These are phyloP conservation scores for Diaphora mendica DNA, from an alignment of 2,888 invertebrate species.

Conservation along the genomic window DNA sequence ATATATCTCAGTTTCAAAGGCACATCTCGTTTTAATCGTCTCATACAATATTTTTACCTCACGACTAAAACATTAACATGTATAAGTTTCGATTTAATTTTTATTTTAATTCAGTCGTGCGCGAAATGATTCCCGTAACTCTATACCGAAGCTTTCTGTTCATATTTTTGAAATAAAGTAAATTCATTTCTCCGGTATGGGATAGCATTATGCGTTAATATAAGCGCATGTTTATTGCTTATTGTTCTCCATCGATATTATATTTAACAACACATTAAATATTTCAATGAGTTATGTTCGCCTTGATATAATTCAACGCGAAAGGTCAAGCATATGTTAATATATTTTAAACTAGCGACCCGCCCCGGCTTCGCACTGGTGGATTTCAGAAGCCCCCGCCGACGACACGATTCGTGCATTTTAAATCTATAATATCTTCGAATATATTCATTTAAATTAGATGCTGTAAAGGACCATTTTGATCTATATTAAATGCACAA, in stretches of 20 bases:
- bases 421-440: too few species aligned
- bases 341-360: constrained; percentile 50
- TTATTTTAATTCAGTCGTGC: constrained; percentile 55
- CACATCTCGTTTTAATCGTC: constrained; percentile 15
- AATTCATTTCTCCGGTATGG: constrained; percentile 64
- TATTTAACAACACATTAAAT: constrained; percentile 75
- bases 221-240: constrained; percentile 78
- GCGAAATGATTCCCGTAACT: constrained; percentile 63
- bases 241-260: constrained; percentile 78
- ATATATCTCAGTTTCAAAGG: background rate
- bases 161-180: constrained; percentile 75
- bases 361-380: too few species aligned
- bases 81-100: constrained; percentile 48
- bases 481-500: too few species aligned
- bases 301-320: constrained; percentile 65
- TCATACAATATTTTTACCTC: constrained; percentile 42
- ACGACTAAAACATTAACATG: constrained; percentile 50
- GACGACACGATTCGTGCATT: too few species aligned
- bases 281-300: constrained; percentile 69
- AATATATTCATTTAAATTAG: too few species aligned
- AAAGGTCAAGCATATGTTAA: constrained; percentile 68
- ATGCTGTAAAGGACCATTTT: too few species aligned
- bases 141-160: constrained; percentile 49
- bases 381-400: too few species aligned
- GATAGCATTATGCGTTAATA: constrained; percentile 78